phyloP scores from a whole-genome alignment of 1,140 invertebrate species.

The Trichonephila inaurata region DNA sequence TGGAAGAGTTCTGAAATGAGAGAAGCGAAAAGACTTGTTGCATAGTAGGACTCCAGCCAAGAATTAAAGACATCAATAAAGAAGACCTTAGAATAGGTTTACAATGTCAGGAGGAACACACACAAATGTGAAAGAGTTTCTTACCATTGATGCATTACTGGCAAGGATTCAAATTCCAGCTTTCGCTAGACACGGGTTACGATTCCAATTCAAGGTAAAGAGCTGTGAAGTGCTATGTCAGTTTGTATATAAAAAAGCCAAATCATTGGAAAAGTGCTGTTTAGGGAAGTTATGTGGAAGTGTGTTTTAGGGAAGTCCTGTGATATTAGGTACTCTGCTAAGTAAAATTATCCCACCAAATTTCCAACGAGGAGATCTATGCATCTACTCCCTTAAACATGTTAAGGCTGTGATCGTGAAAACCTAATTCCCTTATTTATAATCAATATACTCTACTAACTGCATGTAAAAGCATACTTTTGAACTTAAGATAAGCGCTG shows the following conservation, averaged over 20 bases:
- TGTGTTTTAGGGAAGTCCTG: too few relatives aligned
- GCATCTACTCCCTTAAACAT: too few relatives aligned
- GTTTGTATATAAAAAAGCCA: neutral
- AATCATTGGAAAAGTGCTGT: too few relatives aligned
- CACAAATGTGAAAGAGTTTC: neutral
- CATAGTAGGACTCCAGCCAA: neutral
- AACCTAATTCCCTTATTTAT: too few relatives aligned
- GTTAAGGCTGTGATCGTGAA: too few relatives aligned
- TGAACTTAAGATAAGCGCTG: too few relatives aligned
- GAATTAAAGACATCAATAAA: neutral
- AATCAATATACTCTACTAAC: too few relatives aligned
- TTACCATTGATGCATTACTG: neutral
- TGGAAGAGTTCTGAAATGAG: neutral
- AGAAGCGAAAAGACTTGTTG: neutral
- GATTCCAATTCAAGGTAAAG: neutral
- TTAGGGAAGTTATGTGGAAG: too few relatives aligned
- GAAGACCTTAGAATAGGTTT: constrained; percentile 16
- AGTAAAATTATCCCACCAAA: too few relatives aligned
- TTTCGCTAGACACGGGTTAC: neutral
- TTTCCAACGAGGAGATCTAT: too few relatives aligned
- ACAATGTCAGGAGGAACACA: constrained; percentile 29
- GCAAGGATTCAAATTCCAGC: neutral
- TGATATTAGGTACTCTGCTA: too few relatives aligned
- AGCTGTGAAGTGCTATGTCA: neutral
- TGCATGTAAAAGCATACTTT: too few relatives aligned